phyloP scores from a whole-genome alignment of 2,797 vertebrate genomes.

The Oreonectes daqikongensis region DNA sequence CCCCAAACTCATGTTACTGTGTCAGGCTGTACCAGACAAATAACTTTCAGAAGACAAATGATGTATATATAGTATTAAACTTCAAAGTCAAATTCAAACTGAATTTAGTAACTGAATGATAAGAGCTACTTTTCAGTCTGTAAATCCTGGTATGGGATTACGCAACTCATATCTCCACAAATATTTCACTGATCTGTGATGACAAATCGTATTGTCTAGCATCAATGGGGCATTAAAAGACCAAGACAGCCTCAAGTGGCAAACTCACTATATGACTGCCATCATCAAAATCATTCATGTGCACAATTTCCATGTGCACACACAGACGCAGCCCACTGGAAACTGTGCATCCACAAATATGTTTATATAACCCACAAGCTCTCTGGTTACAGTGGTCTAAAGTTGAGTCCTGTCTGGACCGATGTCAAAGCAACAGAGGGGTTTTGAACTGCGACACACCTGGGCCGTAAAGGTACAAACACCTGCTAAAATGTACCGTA shows the following conservation, averaged over 20 bases:
- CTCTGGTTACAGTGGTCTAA: slow-evolving; percentile 2
- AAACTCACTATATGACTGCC: neutral
- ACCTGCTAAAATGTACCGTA: slow-evolving; percentile 32
- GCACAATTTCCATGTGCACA: neutral
- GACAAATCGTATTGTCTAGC: slow-evolving; percentile 11
- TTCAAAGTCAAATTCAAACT: slow-evolving; percentile 1
- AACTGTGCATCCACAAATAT: slow-evolving; percentile 3
- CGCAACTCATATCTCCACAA: neutral
- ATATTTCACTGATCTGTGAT: neutral
- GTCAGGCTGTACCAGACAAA: neutral
- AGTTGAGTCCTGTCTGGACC: slow-evolving; percentile 30
- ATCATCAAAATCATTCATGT: neutral
- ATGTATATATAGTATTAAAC: neutral
- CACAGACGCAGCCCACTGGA: neutral
- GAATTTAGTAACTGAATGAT: neutral
- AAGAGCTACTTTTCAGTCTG: slow-evolving; percentile 19
- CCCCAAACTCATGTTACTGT: neutral
- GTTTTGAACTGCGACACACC: slow-evolving; percentile 26
- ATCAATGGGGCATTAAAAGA: slow-evolving; percentile 15
- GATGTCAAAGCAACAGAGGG: slow-evolving; percentile 29
- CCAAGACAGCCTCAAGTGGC: slow-evolving; percentile 17
- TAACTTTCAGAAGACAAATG: neutral
- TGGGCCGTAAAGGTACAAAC: slow-evolving; percentile 38
- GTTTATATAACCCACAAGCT: slow-evolving; percentile 4
- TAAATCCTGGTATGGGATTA: slow-evolving; percentile 18